phyloP scores from a whole-genome alignment of 2,888 invertebrate species.

The Panzeria rudis region DNA sequence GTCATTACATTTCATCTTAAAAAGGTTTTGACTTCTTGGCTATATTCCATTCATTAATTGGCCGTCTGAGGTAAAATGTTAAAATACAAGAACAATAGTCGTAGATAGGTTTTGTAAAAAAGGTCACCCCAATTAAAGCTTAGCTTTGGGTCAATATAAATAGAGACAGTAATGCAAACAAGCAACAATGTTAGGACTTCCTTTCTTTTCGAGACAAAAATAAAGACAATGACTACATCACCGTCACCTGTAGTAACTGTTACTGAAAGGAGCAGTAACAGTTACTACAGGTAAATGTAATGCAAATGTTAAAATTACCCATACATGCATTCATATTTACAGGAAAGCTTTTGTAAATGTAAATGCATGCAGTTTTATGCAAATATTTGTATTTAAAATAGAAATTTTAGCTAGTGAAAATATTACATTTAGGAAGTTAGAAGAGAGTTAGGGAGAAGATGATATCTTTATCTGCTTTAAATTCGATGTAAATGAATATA shows the following conservation, averaged over 20 bases:
- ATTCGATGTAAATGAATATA: too few species aligned
- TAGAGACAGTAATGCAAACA: constrained; percentile 55
- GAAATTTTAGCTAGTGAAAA: not conserved
- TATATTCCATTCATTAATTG: not conserved
- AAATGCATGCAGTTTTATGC: not conserved
- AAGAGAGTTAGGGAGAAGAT: too few species aligned
- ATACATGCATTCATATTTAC: not conserved
- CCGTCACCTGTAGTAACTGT: not conserved
- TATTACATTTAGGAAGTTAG: not conserved
- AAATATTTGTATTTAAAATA: not conserved
- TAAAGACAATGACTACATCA: not conserved
- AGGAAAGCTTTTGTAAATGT: not conserved
- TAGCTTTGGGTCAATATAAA: constrained; percentile 59
- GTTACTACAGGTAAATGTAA: not conserved
- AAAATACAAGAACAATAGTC: not conserved
- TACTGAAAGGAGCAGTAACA: too few species aligned
- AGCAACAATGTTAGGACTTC: not conserved
- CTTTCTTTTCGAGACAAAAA: constrained; percentile 9
- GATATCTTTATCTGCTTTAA: too few species aligned
- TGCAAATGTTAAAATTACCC: not conserved
- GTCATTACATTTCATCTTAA: constrained; percentile 19
- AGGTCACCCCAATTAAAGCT: constrained; percentile 63
- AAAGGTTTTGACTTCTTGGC: constrained; percentile 15
- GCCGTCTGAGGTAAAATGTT: not conserved
- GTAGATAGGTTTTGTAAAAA: constrained; percentile 37